Evolutionary conservation across 2,888 invertebrate genomes (phyloP).

Genomic region (Bellardia pandia): DNA sequence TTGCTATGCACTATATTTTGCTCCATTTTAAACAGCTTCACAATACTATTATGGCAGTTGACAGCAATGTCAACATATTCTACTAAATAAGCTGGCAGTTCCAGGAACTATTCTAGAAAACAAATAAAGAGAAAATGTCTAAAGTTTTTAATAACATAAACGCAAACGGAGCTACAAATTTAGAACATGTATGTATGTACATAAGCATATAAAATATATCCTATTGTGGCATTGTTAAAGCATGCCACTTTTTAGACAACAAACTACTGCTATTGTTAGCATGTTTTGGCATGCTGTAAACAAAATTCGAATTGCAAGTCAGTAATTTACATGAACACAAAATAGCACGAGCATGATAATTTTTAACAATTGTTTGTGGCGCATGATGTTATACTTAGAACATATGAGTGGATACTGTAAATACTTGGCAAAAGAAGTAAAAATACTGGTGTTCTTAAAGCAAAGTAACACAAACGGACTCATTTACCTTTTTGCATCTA

Average conservation of each 20-base stretch:
- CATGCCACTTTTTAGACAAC: background rate
- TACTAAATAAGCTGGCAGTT: background rate
- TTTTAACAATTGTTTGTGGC: background rate
- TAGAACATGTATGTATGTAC: background rate
- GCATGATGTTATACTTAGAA: background rate
- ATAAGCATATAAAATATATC: background rate
- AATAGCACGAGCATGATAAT: constrained; percentile 26
- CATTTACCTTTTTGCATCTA: no score
- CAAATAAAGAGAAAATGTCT: background rate
- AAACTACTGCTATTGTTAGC: background rate
- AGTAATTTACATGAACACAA: constrained; percentile 29
- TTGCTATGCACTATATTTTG: background rate
- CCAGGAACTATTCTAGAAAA: constrained; percentile 26
- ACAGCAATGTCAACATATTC: background rate
- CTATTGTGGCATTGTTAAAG: background rate
- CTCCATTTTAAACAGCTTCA: background rate
- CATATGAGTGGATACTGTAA: no score
- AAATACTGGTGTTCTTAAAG: no score
- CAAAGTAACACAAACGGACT: no score
- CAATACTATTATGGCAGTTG: background rate
- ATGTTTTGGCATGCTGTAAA: constrained; percentile 3
- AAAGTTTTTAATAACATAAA: background rate
- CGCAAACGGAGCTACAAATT: background rate
- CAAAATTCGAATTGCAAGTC: constrained; percentile 11
- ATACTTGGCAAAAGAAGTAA: background rate